Conservation (phyloP, 2,797 vertebrate species). For the Enteromius treurensis region DNA sequence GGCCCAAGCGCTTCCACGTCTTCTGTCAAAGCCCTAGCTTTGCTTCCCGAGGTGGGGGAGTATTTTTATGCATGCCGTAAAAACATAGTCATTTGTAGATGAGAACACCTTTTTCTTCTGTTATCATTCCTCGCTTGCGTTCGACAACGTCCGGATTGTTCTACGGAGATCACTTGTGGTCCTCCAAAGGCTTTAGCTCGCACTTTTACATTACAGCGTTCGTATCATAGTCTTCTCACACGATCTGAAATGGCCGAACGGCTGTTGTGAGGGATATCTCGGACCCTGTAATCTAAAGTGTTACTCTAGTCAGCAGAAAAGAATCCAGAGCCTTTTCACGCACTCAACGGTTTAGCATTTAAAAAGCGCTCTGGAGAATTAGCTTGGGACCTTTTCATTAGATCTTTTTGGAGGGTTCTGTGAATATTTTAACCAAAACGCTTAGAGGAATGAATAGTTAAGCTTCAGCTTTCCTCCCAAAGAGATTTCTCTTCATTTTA, state of each 20-base stretch:
- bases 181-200: slow-evolving; percentile 47
- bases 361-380: slow-evolving; percentile 17
- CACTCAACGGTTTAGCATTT: slow-evolving; percentile 37
- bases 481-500: slow-evolving; percentile 47
- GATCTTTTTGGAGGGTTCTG: slow-evolving; percentile 21
- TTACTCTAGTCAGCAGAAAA: background rate
- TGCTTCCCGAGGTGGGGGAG: slow-evolving; percentile 59
- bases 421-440: slow-evolving; percentile 56
- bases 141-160: slow-evolving; percentile 48
- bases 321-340: slow-evolving; percentile 47
- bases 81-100: slow-evolving; percentile 64
- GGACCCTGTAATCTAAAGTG: slow-evolving; percentile 14
- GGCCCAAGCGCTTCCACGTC: slow-evolving; percentile 67
- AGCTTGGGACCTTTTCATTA: slow-evolving; percentile 28
- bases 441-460: slow-evolving; percentile 55
- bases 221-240: background rate
- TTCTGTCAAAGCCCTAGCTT: slow-evolving; percentile 57
- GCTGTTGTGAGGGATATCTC: background rate
- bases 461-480: slow-evolving; percentile 45
- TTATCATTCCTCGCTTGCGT: slow-evolving; percentile 52
- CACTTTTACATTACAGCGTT: slow-evolving; percentile 18
- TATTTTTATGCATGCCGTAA: slow-evolving; percentile 67
- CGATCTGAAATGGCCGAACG: background rate
- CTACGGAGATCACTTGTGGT: slow-evolving; percentile 78
- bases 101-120: slow-evolving; percentile 31